phyloP scores from a whole-genome alignment of 2,797 vertebrate species.

The Paedocypris micromegethes region DNA sequence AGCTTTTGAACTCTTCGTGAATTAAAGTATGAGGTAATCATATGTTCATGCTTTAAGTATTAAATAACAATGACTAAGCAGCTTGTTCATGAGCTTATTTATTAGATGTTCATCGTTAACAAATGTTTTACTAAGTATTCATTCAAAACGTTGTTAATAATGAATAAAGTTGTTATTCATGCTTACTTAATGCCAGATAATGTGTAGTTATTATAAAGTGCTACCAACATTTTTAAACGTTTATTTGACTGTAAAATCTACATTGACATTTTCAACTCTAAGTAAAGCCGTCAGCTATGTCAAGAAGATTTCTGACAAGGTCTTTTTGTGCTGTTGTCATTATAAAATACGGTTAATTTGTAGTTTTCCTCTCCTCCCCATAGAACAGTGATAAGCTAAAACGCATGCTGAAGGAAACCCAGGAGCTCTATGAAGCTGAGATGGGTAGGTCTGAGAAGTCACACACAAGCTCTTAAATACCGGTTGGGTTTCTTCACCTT shows the following conservation, averaged over 20 bases:
- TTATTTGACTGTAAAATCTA: neutral
- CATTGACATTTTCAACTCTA: conserved; percentile 50
- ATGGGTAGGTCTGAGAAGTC: conserved; percentile 58
- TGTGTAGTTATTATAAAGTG: no score
- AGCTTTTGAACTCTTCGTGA: no score
- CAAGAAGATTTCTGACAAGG: conserved; percentile 72
- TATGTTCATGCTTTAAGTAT: no score
- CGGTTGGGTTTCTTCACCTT: neutral
- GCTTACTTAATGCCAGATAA: no score
- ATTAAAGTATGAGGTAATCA: no score
- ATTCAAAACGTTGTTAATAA: no score
- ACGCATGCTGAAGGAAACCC: conserved; percentile 53
- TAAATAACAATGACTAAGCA: no score
- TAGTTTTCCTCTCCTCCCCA: neutral
- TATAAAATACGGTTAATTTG: neutral
- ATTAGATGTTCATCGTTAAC: no score
- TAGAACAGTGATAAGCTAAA: conserved; percentile 50
- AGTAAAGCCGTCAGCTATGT: conserved; percentile 60
- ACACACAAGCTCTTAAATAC: neutral
- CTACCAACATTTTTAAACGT: no score
- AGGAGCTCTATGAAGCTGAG: conserved; percentile 62
- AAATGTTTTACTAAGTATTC: no score
- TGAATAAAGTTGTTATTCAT: no score
- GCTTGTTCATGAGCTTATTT: no score
- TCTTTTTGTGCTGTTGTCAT: conserved; percentile 53